Evolutionary conservation across 2,888 invertebrate genomes (phyloP), one percentile per base, ranked within the genome.

Genomic region (Pediacus dermestoides): DNA sequence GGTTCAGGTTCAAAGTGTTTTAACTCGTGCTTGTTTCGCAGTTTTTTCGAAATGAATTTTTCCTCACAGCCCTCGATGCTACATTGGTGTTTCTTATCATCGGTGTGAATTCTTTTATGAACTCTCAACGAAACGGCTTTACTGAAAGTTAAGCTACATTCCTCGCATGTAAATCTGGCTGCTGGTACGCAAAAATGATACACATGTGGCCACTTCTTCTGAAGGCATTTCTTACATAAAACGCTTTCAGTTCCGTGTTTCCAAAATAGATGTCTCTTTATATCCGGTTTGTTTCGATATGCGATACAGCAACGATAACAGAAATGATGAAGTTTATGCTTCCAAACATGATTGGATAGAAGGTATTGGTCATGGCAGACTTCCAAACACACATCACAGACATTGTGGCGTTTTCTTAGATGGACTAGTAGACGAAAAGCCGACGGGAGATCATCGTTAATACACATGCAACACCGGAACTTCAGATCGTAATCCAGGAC

Each of bases 171-270:
- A 65, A 90, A 90, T 37, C 78, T 74, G 6, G 77, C 70, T 2
- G 90, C 88, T 23, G 90, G 90, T 48, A 85, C 79, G 64, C 91
- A 91, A 60, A 91, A 91, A 64, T 91, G 91, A 70, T 90, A 91
- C 3, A 90, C 85, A 67, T 91, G 89, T 0, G 88, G 88, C 91
- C 91, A 91, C 57, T 89, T 89, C 61, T 90, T 91, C 60, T 90
- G 88, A 34, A 89, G 68, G 65, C 91, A 91, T 58, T 78, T 82
- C 65, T 88, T 88, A 63, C 91, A 91, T 18, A 82, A 68, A 2
- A 87, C 83, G 68, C 89, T 89, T 61, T 91, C 88, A 2, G 90
- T 90, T 12, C 90, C 90, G 66, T 92, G 91, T 67, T 91, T 92
- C 90, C 91, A 91, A 65, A 89, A 90, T 37, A 91, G 72, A 71